Evolutionary conservation across 2,113 vertebrate species (phyloP), one percentile per base, ranked within the genome.

Genomic region (Pimephales promelas): DNA sequence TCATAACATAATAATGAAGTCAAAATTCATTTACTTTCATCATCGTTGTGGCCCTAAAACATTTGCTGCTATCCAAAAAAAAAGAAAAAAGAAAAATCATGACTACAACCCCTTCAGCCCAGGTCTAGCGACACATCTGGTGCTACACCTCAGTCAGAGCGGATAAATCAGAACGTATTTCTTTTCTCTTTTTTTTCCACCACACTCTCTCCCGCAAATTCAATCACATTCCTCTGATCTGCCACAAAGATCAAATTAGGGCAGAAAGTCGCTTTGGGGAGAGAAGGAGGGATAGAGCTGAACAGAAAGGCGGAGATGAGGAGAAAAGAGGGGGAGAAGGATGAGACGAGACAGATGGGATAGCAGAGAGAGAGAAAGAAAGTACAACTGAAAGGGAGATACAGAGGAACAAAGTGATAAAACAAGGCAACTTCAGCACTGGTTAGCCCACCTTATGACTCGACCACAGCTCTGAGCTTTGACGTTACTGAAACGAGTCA

Each of bases 171-270:
- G 45, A 81, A 66, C 66, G 52, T 81, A 86, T 87, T 89, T 79
- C 61, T 57, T 82, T 86, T 81, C 77, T 70, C 81, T 78, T 70
- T 70, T 83, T 73, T 18, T 52, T 34, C 61, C 61, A 59, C 74
- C 84, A 73, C 83, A 75, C 66, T 86, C 52, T 74, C 36, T 83
- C 81, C 80, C 83, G 40, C 82, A 75, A 81, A 85, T 82, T 75
- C 83, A 84, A 88, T 88, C 84, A 85, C 85, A 85, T 85, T 87
- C 83, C 81, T 76, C 80, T 64, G 77, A 79, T 82, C 85, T 82
- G 82, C 87, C 78, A 84, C 85, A 79, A 77, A 86, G 84, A 88
- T 88, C 86, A 91, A 86, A 86, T 84, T 82, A 36, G 78, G 56
- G 83, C 79, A 66, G 59, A 76, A 83, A 87, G 84, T 85, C 88